Evolutionary conservation across 1,140 invertebrate species (phyloP), one percentile per base, ranked within the genome.

Genomic region (Lasaia peninsularis): DNA sequence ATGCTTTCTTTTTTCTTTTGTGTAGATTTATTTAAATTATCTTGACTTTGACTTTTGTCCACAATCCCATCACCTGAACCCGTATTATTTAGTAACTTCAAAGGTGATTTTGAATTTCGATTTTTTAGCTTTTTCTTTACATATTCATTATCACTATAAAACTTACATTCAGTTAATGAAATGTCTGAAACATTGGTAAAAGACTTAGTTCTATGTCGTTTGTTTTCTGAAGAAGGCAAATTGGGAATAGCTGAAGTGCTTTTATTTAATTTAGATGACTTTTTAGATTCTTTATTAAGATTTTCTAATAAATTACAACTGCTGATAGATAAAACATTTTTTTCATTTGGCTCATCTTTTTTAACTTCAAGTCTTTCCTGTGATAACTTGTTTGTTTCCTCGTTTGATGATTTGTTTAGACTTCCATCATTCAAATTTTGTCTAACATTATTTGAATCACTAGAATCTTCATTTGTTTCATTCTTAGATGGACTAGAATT

Each of bases 131-230:
- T 73, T 49, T 75, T 75, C 52, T 70, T 80, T 20, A 40, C 49
- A n/a, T 50, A 65, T 53, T 84, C 80, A 72, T 68, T 84, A 18
- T 81, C 80, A 72, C 80, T 81, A 31, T 66, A 70, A 62, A 78
- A 80, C 4, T 62, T 59, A 48, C 20, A 62, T 21, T 78, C 69
- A 58, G 62, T 66, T 49, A 16, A 6, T 52, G 54, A 24, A 14
- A 50, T 35, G 16, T 37, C n/a, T 20, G 54, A 71, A 54, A 24
- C 53, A 31, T 28, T 37, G 31, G 78, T 72, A 71, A 69, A 82
- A 48, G 81, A 82, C 62, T 77, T 79, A 12, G 78, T 80, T 74
- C 79, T 73, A 32, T 64, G 62, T 58, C 80, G 72, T 53, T 77
- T 80, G 34, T 1, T 60, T 68, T 73, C 64, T 31, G 58, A 52